Evolutionary conservation across 2,888 invertebrate genomes (phyloP).

Genomic region (Loripinus fragilis): DNA sequence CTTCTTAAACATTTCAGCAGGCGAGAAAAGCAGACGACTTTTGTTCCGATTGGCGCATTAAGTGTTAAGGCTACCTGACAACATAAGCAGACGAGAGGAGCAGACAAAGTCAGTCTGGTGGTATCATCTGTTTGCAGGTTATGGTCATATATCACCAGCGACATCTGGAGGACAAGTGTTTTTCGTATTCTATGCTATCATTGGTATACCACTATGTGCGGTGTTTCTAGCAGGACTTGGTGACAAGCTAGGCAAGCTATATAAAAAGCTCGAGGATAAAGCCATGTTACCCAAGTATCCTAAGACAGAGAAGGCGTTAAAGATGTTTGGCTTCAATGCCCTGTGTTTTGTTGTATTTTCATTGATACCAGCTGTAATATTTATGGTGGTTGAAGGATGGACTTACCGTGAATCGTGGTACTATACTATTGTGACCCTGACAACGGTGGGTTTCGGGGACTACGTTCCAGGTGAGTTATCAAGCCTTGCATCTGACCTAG

Average conservation of each 20-base stretch:
- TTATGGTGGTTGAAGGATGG: slow-evolving; percentile 62
- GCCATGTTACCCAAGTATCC: slow-evolving; percentile 32
- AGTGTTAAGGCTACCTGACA: too few relatives aligned
- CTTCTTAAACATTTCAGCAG: too few relatives aligned
- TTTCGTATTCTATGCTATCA: slow-evolving; percentile 57
- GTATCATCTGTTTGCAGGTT: slow-evolving; percentile 43
- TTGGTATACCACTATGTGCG: slow-evolving; percentile 61
- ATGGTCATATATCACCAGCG: slow-evolving; percentile 59
- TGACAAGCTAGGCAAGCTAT: slow-evolving; percentile 41
- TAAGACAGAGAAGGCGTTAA: slow-evolving; percentile 24
- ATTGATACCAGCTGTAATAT: slow-evolving; percentile 52
- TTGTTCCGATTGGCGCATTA: too few relatives aligned
- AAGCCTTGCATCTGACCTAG: too few relatives aligned
- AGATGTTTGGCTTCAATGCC: slow-evolving; percentile 21
- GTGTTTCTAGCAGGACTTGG: slow-evolving; percentile 49
- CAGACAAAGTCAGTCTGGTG: too few relatives aligned
- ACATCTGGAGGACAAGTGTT: slow-evolving; percentile 58
- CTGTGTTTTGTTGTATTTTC: slow-evolving; percentile 34
- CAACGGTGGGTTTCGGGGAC: slow-evolving; percentile 66
- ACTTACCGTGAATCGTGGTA: slow-evolving; percentile 64
- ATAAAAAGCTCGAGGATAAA: slow-evolving; percentile 34
- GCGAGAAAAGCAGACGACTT: too few relatives aligned
- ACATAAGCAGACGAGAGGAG: too few relatives aligned
- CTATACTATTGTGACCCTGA: slow-evolving; percentile 65
- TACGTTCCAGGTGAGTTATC: slow-evolving; percentile 65